Percentiles rank a stretch among this genome's conserved stretches.
These are phyloP conservation scores for Leguminivora glycinivorella DNA, from an alignment of 1,140 invertebrate genomes.

Conservation along the genomic window DNA sequence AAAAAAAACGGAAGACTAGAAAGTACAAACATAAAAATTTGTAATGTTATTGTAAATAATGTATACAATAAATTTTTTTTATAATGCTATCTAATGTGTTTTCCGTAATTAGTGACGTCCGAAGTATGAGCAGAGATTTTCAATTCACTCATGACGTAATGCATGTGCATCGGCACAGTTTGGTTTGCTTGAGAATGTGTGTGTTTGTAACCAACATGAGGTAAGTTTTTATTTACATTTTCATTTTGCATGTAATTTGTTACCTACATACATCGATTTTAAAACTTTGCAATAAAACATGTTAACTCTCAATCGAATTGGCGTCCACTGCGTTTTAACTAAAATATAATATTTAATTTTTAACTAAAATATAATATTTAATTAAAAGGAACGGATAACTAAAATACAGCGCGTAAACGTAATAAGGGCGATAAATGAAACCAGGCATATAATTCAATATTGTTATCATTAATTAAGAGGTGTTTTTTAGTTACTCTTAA, in stretches of 20 bases:
- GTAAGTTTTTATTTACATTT: constrained; percentile 48
- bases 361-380: too few relatives aligned
- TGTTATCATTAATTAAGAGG: too few relatives aligned
- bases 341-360: too few relatives aligned
- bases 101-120: constrained; percentile 37
- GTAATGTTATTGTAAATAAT: constrained; percentile 32
- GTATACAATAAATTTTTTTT: constrained; percentile 45
- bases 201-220: constrained; percentile 32
- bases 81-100: constrained; percentile 28
- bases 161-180: constrained; percentile 58
- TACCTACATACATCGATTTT: constrained; percentile 25
- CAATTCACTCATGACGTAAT: constrained; percentile 37
- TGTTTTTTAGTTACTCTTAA: too few relatives aligned
- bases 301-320: neutral
- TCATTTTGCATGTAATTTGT: constrained; percentile 35
- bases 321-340: constrained; percentile 6
- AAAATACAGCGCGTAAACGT: too few relatives aligned
- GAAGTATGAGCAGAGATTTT: constrained; percentile 66
- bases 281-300: neutral
- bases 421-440: too few relatives aligned
- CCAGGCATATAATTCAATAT: too few relatives aligned
- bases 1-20: constrained; percentile 34
- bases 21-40: constrained; percentile 31
- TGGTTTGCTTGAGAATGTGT: constrained; percentile 55
- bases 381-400: too few relatives aligned